Evolutionary conservation across 2,113 vertebrate species (phyloP).

Genomic region (Chaetops frenatus): DNA sequence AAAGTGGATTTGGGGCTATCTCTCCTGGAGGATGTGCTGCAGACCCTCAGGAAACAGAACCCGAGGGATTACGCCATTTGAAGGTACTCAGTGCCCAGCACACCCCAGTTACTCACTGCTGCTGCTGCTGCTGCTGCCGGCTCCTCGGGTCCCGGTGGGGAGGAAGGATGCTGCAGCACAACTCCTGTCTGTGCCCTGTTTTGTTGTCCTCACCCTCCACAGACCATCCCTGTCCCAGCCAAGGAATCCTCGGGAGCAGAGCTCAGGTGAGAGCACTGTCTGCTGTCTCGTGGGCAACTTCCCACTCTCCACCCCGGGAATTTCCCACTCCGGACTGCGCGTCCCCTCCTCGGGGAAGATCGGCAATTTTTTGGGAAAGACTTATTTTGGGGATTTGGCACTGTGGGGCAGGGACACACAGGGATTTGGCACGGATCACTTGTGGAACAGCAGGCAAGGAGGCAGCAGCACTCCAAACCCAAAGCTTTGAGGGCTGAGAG

Average conservation of each 20-base stretch:
- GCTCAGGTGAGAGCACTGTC: neutral
- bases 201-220: neutral
- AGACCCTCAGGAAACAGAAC: conserved; percentile 86
- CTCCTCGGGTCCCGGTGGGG: neutral
- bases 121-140: neutral
- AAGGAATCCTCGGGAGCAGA: neutral
- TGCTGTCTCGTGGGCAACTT: neutral
- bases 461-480: neutral
- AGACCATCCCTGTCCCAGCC: neutral
- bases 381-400: neutral
- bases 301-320: neutral
- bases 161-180: neutral
- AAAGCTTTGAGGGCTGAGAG: neutral
- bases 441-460: neutral
- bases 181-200: neutral
- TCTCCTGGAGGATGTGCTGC: conserved; percentile 89
- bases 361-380: neutral
- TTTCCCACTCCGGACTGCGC: neutral
- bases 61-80: conserved; percentile 64
- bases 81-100: neutral
- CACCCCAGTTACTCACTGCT: neutral
- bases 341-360: neutral
- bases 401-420: neutral
- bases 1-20: conserved; percentile 89
- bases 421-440: neutral